Conservation (phyloP, 2,888 invertebrate genomes). For the Tortricodes alternella region DNA sequence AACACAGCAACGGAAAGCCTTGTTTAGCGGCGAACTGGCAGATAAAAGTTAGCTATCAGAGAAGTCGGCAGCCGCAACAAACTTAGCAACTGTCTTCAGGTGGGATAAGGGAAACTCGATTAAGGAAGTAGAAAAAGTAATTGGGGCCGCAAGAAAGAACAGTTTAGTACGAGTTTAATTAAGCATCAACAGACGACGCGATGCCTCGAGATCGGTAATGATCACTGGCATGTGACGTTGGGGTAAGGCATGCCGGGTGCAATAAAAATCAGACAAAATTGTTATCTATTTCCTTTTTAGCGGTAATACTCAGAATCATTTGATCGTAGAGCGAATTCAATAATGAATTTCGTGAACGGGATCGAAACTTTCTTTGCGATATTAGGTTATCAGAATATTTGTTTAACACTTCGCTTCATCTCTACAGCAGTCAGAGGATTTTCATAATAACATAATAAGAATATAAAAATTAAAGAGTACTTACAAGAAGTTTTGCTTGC, state of each 20-base stretch:
- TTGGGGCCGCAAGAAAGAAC: slow-evolving; percentile 50
- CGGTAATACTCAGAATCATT: neutral
- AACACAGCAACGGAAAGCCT: slow-evolving; percentile 58
- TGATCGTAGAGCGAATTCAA: neutral
- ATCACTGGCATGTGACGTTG: slow-evolving; percentile 21
- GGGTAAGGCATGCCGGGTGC: neutral
- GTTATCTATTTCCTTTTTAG: too few species aligned
- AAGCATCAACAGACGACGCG: slow-evolving; percentile 39
- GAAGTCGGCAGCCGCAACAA: slow-evolving; percentile 63
- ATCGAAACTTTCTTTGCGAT: slow-evolving; percentile 4
- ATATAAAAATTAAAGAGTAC: slow-evolving; percentile 27
- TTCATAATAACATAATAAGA: slow-evolving; percentile 19
- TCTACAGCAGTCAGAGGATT: neutral
- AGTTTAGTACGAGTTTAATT: slow-evolving; percentile 56
- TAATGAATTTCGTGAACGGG: neutral
- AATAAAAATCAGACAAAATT: too few species aligned
- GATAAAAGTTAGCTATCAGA: slow-evolving; percentile 64
- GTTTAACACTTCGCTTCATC: slow-evolving; percentile 2
- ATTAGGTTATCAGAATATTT: slow-evolving; percentile 18
- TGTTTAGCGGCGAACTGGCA: slow-evolving; percentile 55
- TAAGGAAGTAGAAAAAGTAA: slow-evolving; percentile 70
- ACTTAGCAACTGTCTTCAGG: slow-evolving; percentile 70
- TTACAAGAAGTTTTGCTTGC: slow-evolving; percentile 37
- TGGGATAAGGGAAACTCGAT: slow-evolving; percentile 70
- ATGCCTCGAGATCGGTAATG: slow-evolving; percentile 12